A percentile compares a stretch with the other conserved stretches of the same genome.
phyloP scores from a whole-genome alignment of 92 coral and sea anemone species.

The Epizoanthus rinbou region DNA sequence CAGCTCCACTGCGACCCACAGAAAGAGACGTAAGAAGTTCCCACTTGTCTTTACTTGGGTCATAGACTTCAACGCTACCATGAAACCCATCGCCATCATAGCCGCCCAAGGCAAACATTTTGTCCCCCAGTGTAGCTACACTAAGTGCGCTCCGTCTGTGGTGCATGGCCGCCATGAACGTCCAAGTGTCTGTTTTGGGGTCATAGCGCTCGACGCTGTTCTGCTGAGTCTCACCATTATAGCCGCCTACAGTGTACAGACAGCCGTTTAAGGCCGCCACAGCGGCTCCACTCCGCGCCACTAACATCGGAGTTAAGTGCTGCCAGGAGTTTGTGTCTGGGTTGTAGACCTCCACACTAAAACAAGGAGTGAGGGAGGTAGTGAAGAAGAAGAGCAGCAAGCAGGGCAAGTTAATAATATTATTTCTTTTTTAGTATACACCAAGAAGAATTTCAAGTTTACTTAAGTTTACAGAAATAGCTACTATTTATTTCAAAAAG shows the following conservation, averaged over 20 bases:
- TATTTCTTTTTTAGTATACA: no score
- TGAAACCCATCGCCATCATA: constrained; percentile 85
- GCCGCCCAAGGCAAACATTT: constrained; percentile 78
- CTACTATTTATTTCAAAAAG: no score
- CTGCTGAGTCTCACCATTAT: constrained; percentile 70
- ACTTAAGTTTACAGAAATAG: no score
- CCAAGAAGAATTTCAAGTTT: no score
- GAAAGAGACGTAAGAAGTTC: constrained; percentile 57
- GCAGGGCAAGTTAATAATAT: no score
- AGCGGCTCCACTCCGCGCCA: constrained; percentile 83
- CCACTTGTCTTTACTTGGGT: constrained; percentile 69
- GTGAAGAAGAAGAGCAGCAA: not conserved
- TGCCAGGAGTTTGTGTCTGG: constrained; percentile 67
- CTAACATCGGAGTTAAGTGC: constrained; percentile 57
- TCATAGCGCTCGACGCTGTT: constrained; percentile 79
- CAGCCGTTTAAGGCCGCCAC: constrained; percentile 57
- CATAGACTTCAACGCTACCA: constrained; percentile 72
- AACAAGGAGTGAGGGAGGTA: not conserved
- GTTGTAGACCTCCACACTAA: constrained; percentile 78
- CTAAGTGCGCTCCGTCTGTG: constrained; percentile 77
- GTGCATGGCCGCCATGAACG: constrained; percentile 56
- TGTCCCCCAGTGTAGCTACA: constrained; percentile 62
- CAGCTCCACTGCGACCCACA: constrained; percentile 84
- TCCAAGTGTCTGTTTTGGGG: constrained; percentile 68
- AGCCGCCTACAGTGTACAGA: constrained; percentile 74